Base-by-base conservation (phyloP, 2,113 vertebrate genomes). In the Rousettus leschenaultii region DNA sequence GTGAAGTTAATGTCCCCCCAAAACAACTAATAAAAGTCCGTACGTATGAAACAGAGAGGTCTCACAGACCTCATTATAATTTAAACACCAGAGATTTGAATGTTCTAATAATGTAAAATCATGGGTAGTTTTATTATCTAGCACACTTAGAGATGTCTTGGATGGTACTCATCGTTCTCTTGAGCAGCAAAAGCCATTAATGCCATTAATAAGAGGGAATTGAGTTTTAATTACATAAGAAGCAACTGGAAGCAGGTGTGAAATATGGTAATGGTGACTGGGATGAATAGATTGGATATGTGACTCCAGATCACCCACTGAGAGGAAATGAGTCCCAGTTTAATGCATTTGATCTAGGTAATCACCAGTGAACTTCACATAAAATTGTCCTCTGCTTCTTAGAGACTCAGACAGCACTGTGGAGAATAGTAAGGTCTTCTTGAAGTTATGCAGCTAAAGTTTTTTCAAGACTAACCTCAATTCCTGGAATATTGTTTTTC, bases 141-240 rank as follows among this genome's bases (percentile, higher is more conserved):
- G 53, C 68, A 86, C 26, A 24, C 68, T 6, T 30, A 38, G 21
- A 71, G 57, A 45, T 53, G 16, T 77, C 71, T 63, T 40, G 24
- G 59, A 28, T 51, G 86, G 45, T 48, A 66, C 9, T 91, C 73
- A 33, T 35, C 51, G 15, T 51, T 93, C 40, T 78, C 61, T 33
- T n/a, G 70, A 87, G 43, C 45, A 55, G 88, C 57, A 90, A 45
- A 90, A 73, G 61, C 53, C 26, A 19, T 53, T 51, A 82, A 87
- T 59, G 57, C 45, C 59, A 43, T 8, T n/a, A 71, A 83, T 33
- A 40, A 91, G 45, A 38, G 65, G 51, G 79, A 93, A 71, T 0
- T 43, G 57, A 66, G 74, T 94, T 87, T 83, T 78, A 94, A 92
- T 78, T 84, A 82, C 21, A 14, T 9, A 83, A 89, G 83, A 80